These are phyloP conservation scores for Coendou prehensilis DNA, from an alignment of 2,797 vertebrate species.

Conservation along the genomic window DNA sequence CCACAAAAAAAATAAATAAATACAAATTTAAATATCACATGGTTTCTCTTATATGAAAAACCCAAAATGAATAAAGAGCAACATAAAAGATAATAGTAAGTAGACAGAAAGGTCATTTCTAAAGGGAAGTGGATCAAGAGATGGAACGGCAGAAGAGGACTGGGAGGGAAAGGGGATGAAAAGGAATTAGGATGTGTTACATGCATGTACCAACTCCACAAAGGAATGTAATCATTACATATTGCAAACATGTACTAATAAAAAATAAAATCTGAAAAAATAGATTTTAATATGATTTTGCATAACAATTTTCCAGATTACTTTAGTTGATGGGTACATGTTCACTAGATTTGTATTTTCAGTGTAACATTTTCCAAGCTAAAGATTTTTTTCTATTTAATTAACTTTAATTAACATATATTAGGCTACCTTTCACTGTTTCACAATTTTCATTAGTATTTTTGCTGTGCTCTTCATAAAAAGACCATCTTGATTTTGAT, in stretches of 20 bases:
- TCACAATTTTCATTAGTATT: background rate
- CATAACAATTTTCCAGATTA: background rate
- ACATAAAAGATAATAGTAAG: background rate
- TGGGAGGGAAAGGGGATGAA: background rate
- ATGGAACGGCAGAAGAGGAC: background rate
- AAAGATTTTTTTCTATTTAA: slow-evolving; percentile 6
- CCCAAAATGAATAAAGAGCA: background rate
- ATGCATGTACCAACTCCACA: background rate
- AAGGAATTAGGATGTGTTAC: background rate
- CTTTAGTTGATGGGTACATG: background rate
- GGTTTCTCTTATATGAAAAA: background rate
- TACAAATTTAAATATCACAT: background rate
- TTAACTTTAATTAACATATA: background rate
- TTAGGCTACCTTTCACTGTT: background rate
- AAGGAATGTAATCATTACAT: background rate
- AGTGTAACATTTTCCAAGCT: background rate
- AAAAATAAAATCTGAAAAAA: background rate
- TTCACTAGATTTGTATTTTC: background rate
- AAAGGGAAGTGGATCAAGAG: background rate
- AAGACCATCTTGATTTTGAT: background rate
- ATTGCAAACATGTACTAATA: background rate
- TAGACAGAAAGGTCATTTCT: background rate
- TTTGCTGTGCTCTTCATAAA: background rate
- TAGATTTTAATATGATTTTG: background rate
- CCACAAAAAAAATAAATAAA: too few species aligned